Conservation (phyloP, 2,797 vertebrate species). For the Peromyscus eremicus region DNA sequence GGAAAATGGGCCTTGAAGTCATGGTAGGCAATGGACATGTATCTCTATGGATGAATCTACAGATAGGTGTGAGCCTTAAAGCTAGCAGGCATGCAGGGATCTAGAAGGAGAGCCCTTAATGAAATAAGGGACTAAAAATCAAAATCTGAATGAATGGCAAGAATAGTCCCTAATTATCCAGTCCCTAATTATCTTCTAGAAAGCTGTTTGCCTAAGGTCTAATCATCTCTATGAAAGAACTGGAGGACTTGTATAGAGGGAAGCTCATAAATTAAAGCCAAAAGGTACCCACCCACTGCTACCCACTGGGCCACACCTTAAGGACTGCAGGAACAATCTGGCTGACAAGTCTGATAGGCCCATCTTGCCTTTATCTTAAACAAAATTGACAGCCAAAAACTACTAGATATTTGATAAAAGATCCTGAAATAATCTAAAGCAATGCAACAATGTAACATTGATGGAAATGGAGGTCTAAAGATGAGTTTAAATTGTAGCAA, state of each 20-base stretch:
- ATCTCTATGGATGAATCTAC: too few species aligned
- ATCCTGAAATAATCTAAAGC: background rate
- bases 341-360: background rate
- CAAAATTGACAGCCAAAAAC: background rate
- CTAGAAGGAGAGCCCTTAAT: background rate
- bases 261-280: background rate
- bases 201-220: background rate
- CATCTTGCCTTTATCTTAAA: background rate
- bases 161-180: background rate
- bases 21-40: background rate
- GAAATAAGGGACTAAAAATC: background rate
- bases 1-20: too few species aligned
- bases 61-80: background rate
- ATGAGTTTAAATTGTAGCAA: background rate
- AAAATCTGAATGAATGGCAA: background rate
- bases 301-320: background rate
- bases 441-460: background rate
- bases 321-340: background rate
- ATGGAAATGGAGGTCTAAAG: background rate
- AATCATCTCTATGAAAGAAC: background rate
- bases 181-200: background rate
- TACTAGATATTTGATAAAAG: background rate
- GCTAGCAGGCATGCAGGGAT: background rate
- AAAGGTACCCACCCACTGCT: background rate
- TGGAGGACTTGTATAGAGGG: background rate